These are phyloP conservation scores for Anguilla rostrata DNA, from an alignment of 2,113 vertebrate species.

Conservation along the genomic window DNA sequence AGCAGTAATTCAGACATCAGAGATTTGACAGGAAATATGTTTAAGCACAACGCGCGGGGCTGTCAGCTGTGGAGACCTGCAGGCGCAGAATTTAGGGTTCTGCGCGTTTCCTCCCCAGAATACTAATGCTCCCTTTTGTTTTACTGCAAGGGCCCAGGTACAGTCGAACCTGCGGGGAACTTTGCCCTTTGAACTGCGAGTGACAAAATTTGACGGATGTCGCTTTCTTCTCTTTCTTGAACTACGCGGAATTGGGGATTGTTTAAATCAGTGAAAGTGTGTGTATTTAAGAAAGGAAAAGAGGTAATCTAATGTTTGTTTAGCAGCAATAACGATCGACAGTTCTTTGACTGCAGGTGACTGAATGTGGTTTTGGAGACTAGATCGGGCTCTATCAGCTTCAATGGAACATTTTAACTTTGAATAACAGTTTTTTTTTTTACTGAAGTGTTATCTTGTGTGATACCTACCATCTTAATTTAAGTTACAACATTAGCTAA, in stretches of 20 bases:
- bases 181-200: background rate
- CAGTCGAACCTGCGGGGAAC: background rate
- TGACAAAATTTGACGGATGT: background rate
- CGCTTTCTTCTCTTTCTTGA: background rate
- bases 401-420: too few relatives aligned
- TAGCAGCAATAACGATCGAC: too few relatives aligned
- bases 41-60: background rate
- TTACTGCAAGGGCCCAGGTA: background rate
- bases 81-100: background rate
- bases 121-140: background rate
- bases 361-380: too few relatives aligned
- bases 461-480: background rate
- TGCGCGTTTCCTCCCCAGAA: background rate
- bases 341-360: too few relatives aligned
- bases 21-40: constrained; percentile 3
- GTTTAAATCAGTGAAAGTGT: background rate
- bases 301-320: too few relatives aligned
- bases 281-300: too few relatives aligned
- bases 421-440: background rate
- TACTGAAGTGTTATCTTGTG: background rate
- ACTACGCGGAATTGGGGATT: background rate
- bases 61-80: background rate
- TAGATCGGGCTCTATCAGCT: too few relatives aligned
- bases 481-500: too few relatives aligned
- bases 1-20: background rate